Evolutionary conservation across 35 echinoderm and acorn worm species (phyloP).

Genomic region (Strongylocentrotus purpuratus): DNA sequence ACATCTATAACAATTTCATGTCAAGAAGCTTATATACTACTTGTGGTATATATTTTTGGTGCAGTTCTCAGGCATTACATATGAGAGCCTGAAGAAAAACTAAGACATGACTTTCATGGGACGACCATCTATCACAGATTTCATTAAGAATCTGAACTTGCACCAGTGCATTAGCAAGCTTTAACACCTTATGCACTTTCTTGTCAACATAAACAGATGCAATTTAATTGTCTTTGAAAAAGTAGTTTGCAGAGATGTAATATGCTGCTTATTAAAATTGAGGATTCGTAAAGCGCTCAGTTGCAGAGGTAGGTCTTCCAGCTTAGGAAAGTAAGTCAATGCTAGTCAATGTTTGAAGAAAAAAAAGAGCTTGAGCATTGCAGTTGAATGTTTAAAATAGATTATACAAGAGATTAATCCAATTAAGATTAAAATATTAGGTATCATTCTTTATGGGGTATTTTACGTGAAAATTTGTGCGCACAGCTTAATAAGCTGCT

Average conservation of each 20-base stretch:
- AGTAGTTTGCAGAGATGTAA: background rate
- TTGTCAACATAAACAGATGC: background rate
- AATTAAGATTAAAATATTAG: background rate
- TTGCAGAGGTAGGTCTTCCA: background rate
- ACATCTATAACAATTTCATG: too few species aligned
- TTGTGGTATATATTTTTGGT: too few species aligned
- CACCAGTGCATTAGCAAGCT: background rate
- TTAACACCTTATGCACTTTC: background rate
- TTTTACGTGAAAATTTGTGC: background rate
- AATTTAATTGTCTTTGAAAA: background rate
- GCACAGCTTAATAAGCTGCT: background rate
- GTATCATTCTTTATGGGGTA: background rate
- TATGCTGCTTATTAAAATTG: background rate
- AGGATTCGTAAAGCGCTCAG: background rate
- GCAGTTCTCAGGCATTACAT: too few species aligned
- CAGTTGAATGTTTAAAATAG: background rate
- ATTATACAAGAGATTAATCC: background rate
- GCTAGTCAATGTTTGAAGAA: background rate
- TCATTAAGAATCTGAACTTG: background rate
- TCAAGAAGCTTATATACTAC: too few species aligned
- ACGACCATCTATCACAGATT: too few species aligned
- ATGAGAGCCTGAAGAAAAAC: too few species aligned
- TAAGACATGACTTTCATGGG: too few species aligned
- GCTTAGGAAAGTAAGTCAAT: background rate
- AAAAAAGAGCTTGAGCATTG: background rate